Conservation (phyloP, 2,888 invertebrate genomes). For the Bimastos eiseni region DNA sequence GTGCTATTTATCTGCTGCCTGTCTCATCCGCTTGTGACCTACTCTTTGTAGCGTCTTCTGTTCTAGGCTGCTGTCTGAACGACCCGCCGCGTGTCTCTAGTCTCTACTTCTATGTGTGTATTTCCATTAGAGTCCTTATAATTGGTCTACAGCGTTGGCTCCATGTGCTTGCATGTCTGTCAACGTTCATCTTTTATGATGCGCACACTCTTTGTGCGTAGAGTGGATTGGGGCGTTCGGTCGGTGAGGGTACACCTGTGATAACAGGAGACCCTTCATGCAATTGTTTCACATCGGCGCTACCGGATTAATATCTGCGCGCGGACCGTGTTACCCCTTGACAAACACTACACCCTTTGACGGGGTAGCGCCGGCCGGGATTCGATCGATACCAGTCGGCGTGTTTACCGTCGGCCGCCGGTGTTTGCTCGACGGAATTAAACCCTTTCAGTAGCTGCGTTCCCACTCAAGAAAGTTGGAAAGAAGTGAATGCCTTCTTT, state of each 20-base stretch:
- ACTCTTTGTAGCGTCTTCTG: background rate
- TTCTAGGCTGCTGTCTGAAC: background rate
- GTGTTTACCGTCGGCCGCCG: background rate
- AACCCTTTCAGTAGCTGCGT: background rate
- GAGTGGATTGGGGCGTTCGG: background rate
- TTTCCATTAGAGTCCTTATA: background rate
- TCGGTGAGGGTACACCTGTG: background rate
- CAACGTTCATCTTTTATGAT: background rate
- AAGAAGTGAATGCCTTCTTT: background rate
- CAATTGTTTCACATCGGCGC: slow-evolving; percentile 4
- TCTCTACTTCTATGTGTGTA: no score
- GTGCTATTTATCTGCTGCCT: background rate
- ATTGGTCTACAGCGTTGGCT: background rate
- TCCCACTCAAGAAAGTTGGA: slow-evolving; percentile 4
- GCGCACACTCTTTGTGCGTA: background rate
- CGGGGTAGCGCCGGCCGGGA: background rate
- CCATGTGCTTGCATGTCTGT: background rate
- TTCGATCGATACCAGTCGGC: background rate
- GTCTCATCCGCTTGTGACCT: background rate
- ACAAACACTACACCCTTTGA: slow-evolving; percentile 7
- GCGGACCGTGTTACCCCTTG: background rate
- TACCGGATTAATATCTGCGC: slow-evolving; percentile 1
- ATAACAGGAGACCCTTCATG: background rate
- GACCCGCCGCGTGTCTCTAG: background rate
- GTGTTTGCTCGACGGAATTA: background rate